phyloP scores from a whole-genome alignment of 1,140 invertebrate species.

The Micrasema minimum region DNA sequence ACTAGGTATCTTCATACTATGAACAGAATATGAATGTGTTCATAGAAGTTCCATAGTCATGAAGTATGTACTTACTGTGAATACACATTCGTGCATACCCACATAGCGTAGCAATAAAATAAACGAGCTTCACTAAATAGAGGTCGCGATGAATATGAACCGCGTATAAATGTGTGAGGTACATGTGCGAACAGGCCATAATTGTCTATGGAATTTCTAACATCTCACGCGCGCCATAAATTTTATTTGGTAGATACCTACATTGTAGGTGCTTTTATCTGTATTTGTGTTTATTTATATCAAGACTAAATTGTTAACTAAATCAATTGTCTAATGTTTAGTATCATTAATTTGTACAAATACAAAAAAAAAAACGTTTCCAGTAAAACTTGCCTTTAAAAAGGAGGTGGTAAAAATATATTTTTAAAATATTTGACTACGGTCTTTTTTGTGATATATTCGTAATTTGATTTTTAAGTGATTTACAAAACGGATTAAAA shows the following conservation, averaged over 20 bases:
- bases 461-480: no score
- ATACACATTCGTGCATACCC: not conserved
- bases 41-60: not conserved
- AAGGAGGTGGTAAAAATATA: not conserved
- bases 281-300: no score
- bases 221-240: no score
- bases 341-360: no score
- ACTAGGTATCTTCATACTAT: no score
- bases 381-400: not conserved
- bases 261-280: no score
- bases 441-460: no score
- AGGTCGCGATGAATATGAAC: constrained; percentile 27
- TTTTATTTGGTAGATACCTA: no score
- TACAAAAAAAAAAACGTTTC: not conserved
- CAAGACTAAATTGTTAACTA: no score
- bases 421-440: no score
- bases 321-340: no score
- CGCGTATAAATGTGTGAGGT: constrained; percentile 7
- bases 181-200: constrained; percentile 3
- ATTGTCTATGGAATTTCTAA: constrained; percentile 1
- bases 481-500: no score
- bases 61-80: not conserved
- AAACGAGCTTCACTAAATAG: constrained; percentile 19
- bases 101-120: constrained; percentile 12
- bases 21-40: not conserved